Base-by-base conservation (phyloP, 2,888 invertebrate species). In the Theodoxus fluviatilis region DNA sequence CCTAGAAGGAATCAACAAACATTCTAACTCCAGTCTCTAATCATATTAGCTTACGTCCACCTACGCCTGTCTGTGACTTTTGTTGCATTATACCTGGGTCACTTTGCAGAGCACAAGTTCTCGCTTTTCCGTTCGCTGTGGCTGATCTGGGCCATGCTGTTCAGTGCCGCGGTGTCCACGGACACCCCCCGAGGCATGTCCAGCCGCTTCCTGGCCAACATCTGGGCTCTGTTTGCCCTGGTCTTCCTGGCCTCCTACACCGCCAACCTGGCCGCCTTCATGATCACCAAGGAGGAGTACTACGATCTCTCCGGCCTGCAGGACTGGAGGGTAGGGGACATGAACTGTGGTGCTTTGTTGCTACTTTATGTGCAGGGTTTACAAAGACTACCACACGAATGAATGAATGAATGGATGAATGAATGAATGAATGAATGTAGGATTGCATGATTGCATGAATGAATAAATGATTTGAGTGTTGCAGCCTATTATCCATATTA, bases 181-280 rank as follows among this genome's bases (percentile, higher is more conserved):
- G 97, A 98, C 87, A 96, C 96, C 43, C 98, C 98, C 0, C 90
- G 95, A 81, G 97, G 97, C 55, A 97, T 98, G 94, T 97, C 98
- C 69, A 96, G 97, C 70, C 79, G 85, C 43, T 87, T 87, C 73
- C 77, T 87, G 69, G 83, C 83, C 69, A 87, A 85, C 72, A 83
- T 87, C 35, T 87, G 87, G 87, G 87, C 87, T 1, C 77, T 86
- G 70, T 99, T 99, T 88, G 98, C 98, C 68, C 95, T 99, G 69
- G 98, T 98, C 74, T 99, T 99, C 88, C 93, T 98, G 79, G 98
- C 98, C 87, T 98, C 98, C 84, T 99, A 99, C 91, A 99, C 99
- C 89, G 99, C 99, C 89, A 99, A 99, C 89, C 90, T 99, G 85
- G 99, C 98, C 71, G 98, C 99, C 75, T 99, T 99, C 90, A 99